Percentiles rank a stretch among this genome's conserved stretches.
phyloP scores from a whole-genome alignment of 23 tunicate genomes.

The Trididemnum clinides region DNA sequence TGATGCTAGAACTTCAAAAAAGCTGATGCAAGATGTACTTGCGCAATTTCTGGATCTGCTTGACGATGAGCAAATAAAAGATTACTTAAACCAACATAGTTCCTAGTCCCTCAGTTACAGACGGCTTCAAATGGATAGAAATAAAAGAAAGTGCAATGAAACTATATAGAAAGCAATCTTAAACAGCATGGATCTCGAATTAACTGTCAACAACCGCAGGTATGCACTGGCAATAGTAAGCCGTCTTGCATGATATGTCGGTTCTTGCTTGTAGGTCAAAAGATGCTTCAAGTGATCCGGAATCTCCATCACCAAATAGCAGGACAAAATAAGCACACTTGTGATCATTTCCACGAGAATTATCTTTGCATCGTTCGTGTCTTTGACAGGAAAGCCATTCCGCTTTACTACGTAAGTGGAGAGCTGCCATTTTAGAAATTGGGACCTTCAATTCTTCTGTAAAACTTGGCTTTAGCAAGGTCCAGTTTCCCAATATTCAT shows the following conservation, averaged over 20 bases:
- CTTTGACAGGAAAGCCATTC: not conserved
- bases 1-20: no score
- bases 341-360: no score
- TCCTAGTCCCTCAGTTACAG: no score
- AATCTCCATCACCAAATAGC: constrained; percentile 7
- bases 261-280: constrained; percentile 2
- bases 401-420: not conserved
- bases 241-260: not conserved
- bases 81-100: no score
- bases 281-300: not conserved
- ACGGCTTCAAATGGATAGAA: not conserved
- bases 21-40: no score
- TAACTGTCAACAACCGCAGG: not conserved
- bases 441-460: not conserved
- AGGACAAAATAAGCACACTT: not conserved
- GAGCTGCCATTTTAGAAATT: not conserved
- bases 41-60: no score
- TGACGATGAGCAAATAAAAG: no score
- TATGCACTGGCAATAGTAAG: not conserved
- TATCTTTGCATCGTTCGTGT: not conserved
- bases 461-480: not conserved
- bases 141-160: not conserved
- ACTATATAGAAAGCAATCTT: not conserved
- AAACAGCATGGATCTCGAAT: not conserved
- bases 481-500: no score